These are phyloP conservation scores for Phaetusa simplex DNA, from an alignment of 2,113 vertebrate species.

Conservation along the genomic window DNA sequence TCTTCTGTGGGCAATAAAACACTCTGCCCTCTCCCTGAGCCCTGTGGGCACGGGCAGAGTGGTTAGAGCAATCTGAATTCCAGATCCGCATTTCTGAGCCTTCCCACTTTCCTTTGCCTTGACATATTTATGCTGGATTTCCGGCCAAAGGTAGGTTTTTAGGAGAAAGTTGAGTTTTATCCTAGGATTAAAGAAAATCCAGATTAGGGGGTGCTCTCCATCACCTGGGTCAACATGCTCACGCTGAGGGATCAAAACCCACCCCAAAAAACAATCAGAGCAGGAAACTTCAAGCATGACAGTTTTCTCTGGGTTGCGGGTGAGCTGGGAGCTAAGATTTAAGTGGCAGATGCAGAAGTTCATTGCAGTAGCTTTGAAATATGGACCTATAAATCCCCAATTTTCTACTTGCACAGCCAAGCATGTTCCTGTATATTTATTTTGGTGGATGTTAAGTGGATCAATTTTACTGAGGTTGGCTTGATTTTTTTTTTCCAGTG, in stretches of 20 bases:
- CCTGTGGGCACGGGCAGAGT: not conserved
- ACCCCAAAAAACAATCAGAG: not conserved
- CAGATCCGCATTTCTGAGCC: not conserved
- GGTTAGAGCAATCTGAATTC: not conserved
- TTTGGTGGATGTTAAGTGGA: conserved; percentile 21
- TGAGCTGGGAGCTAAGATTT: not conserved
- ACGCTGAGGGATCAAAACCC: not conserved
- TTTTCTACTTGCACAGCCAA: not conserved
- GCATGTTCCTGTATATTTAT: not conserved
- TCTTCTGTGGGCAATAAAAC: not conserved
- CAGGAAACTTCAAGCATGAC: not conserved
- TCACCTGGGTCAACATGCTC: not conserved
- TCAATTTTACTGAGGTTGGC: not conserved
- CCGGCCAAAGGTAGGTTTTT: not conserved
- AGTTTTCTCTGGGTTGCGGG: not conserved
- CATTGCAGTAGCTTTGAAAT: conserved; percentile 26
- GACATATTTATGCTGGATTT: not conserved
- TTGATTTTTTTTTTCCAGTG: not conserved
- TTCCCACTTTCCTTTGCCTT: not conserved
- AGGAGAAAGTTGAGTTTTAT: not conserved
- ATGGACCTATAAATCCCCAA: not conserved
- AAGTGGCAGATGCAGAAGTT: conserved; percentile 6
- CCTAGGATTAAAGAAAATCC: not conserved
- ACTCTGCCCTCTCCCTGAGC: not conserved
- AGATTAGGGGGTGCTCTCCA: not conserved